A percentile compares a stretch with the other conserved stretches of the same genome.
Evolutionary conservation across 1,140 invertebrate genomes (phyloP).

Genomic region (Cotesia chilonis): DNA sequence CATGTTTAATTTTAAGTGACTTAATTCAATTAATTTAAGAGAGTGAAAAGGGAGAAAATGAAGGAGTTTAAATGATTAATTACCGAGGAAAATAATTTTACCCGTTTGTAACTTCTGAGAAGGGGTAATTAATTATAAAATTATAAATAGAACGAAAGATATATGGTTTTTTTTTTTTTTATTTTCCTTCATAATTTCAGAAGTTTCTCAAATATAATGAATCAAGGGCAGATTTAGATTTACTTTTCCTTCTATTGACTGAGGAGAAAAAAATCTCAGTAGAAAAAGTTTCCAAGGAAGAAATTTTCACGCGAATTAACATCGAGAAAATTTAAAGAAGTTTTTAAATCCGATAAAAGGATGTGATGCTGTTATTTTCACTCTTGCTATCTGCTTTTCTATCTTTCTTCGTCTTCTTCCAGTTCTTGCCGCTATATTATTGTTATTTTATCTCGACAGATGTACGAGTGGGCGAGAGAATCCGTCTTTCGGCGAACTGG

Average conservation of each 20-base stretch:
- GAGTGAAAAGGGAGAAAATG: too few species aligned
- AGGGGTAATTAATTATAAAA: too few species aligned
- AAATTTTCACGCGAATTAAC: constrained; percentile 27
- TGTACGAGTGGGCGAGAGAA: constrained; percentile 15
- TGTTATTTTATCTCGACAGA: constrained; percentile 27
- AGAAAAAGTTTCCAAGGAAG: background rate
- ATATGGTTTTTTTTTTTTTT: background rate
- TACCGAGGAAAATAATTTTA: too few species aligned
- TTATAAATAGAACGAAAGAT: background rate
- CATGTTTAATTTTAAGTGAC: too few species aligned
- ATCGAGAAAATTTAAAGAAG: constrained; percentile 32
- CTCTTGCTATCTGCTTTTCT: background rate
- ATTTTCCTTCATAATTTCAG: background rate
- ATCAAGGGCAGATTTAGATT: constrained; percentile 3
- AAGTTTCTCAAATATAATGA: background rate
- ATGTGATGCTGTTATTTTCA: constrained; percentile 9
- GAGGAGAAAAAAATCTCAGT: constrained; percentile 13
- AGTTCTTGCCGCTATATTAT: background rate
- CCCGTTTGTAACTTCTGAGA: too few species aligned
- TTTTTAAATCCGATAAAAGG: constrained; percentile 39
- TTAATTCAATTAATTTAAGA: too few species aligned
- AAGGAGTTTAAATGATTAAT: too few species aligned
- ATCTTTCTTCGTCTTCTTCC: background rate
- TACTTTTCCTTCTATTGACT: background rate
- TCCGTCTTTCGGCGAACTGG: constrained; percentile 12